These are phyloP conservation scores for Hetaerina titia DNA, from an alignment of 2,888 invertebrate genomes.

Conservation along the genomic window DNA sequence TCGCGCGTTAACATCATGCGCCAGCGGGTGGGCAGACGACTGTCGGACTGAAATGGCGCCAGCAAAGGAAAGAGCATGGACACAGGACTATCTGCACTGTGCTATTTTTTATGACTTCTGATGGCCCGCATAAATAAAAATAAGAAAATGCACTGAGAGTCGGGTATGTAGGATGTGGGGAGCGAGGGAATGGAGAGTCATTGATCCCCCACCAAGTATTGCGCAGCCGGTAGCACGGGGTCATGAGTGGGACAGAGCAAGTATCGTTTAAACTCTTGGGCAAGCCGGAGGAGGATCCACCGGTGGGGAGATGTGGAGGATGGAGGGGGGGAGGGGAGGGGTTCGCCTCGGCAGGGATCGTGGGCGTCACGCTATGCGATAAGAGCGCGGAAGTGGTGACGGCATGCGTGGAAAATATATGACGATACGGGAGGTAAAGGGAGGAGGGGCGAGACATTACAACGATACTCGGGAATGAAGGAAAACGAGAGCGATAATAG, in stretches of 20 bases:
- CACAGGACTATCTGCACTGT: background rate
- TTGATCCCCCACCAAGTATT: background rate
- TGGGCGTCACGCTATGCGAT: constrained; percentile 35
- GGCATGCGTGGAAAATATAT: constrained; percentile 13
- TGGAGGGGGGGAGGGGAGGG: background rate
- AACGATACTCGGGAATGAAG: background rate
- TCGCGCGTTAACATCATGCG: background rate
- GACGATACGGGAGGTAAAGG: constrained; percentile 26
- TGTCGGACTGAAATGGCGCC: background rate
- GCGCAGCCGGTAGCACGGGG: constrained; percentile 6
- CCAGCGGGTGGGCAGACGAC: background rate
- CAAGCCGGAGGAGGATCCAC: background rate
- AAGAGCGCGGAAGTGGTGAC: constrained; percentile 42
- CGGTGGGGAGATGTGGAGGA: background rate
- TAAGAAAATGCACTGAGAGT: background rate
- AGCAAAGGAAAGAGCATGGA: background rate
- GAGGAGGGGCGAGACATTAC: background rate
- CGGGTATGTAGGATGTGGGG: background rate
- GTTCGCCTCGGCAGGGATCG: background rate
- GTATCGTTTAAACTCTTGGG: background rate
- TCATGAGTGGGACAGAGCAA: background rate
- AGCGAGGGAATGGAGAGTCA: constrained; percentile 4
- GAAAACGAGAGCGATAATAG: background rate
- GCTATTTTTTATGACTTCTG: background rate
- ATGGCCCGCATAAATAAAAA: background rate